Percentiles rank a stretch among this genome's conserved stretches.
Evolutionary conservation across 2,888 invertebrate species (phyloP).

Genomic region (Acleris sparsana): DNA sequence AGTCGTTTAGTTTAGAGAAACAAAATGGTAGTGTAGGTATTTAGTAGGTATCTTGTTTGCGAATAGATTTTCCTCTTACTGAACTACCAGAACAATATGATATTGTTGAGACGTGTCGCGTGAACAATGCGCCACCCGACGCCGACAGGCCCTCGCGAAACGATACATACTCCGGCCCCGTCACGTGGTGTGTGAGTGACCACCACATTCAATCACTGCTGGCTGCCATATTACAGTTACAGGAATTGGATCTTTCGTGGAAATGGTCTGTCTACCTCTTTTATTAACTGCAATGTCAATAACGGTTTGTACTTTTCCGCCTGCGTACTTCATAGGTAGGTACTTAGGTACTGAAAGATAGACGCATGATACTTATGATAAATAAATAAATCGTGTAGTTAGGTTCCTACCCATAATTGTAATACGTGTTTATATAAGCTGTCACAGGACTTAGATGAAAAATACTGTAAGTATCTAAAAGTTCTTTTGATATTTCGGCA

Average conservation of each 20-base stretch:
- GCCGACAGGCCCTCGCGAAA: slow-evolving; percentile 25
- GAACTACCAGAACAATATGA: slow-evolving; percentile 35
- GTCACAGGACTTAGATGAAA: too few species aligned
- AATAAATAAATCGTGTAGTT: too few species aligned
- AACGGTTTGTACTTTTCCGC: too few species aligned
- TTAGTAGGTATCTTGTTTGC: slow-evolving; percentile 20
- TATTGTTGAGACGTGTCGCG: slow-evolving; percentile 26
- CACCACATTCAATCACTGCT: background rate
- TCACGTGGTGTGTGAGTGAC: slow-evolving; percentile 2
- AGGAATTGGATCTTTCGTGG: background rate
- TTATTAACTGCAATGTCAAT: too few species aligned
- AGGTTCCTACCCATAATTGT: too few species aligned
- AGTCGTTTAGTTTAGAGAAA: background rate
- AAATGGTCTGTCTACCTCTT: background rate
- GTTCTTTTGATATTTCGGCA: too few species aligned
- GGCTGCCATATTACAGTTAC: background rate
- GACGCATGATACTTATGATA: too few species aligned
- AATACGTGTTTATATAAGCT: too few species aligned
- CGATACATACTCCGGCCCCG: slow-evolving; percentile 2
- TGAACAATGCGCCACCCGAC: slow-evolving; percentile 36
- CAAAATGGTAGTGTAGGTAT: slow-evolving; percentile 3
- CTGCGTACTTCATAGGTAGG: too few species aligned
- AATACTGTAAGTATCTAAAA: too few species aligned
- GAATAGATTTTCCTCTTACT: slow-evolving; percentile 25
- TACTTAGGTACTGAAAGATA: too few species aligned